Conservation (phyloP, 2,888 invertebrate genomes). For the Micoletzkya japonica region DNA sequence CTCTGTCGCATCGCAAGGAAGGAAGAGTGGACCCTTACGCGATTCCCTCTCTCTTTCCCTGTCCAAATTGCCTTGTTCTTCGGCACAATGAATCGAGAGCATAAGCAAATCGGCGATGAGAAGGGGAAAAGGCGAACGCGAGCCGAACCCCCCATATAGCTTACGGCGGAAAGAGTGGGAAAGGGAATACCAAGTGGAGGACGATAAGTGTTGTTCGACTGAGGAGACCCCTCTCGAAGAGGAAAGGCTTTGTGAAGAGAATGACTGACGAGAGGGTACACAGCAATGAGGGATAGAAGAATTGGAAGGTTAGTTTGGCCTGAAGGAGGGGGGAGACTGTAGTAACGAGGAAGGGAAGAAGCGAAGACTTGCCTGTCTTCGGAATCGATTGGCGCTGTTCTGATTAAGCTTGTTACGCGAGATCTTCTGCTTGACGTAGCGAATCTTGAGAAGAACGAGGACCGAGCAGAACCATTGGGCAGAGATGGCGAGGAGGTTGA, state of each 20-base stretch:
- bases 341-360: neutral
- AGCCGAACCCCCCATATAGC: neutral
- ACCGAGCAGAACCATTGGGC: conserved; percentile 55
- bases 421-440: conserved; percentile 54
- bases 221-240: conserved; percentile 36
- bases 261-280: conserved; percentile 57
- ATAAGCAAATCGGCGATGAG: no score
- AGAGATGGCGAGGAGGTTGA: conserved; percentile 43
- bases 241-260: conserved; percentile 54
- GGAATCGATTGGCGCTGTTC: conserved; percentile 59
- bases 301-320: conserved; percentile 60
- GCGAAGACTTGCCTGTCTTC: conserved; percentile 50
- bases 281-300: conserved; percentile 60
- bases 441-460: conserved; percentile 56
- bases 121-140: neutral
- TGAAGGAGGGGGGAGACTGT: conserved; percentile 29
- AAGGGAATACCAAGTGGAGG: conserved; percentile 48
- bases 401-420: conserved; percentile 58
- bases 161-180: neutral
- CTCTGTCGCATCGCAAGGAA: no score
- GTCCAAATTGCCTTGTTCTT: no score
- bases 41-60: no score
- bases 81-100: no score
- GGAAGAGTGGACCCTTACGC: no score
- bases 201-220: conserved; percentile 47